Evolutionary conservation across 2,888 invertebrate species (phyloP).

Genomic region (Phlogophora meticulosa): DNA sequence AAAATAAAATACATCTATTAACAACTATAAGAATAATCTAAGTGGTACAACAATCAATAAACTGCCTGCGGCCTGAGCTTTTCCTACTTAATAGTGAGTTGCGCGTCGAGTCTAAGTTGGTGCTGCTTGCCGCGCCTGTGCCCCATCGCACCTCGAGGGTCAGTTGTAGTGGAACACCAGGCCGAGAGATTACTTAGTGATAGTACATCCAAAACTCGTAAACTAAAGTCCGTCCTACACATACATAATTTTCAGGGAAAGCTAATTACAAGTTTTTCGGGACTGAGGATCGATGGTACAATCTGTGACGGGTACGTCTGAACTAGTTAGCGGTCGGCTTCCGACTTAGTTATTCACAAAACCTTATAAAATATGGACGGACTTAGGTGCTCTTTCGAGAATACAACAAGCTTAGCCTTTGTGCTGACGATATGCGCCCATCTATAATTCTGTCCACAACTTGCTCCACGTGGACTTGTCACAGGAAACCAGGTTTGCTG

Average conservation of each 20-base stretch:
- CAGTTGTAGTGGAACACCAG: neutral
- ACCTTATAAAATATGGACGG: neutral
- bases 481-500: neutral
- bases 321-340: neutral
- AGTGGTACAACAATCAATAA: too few species aligned
- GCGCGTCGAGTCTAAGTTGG: neutral
- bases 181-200: neutral
- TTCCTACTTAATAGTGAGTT: neutral
- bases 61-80: too few species aligned
- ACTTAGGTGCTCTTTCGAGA: neutral
- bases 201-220: neutral
- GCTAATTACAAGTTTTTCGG: neutral
- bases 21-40: too few species aligned
- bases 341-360: neutral
- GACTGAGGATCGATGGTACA: neutral
- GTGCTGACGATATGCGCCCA: neutral
- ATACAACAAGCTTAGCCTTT: neutral
- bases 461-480: neutral
- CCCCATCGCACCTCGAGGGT: too few species aligned
- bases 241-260: neutral
- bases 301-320: neutral
- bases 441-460: neutral
- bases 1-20: too few species aligned
- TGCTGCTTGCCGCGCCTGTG: neutral
- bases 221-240: neutral